Percentiles rank a stretch among this genome's conserved stretches.
Conservation (phyloP, 2,797 vertebrate genomes). For the Parauchenoglanis ngamensis region DNA sequence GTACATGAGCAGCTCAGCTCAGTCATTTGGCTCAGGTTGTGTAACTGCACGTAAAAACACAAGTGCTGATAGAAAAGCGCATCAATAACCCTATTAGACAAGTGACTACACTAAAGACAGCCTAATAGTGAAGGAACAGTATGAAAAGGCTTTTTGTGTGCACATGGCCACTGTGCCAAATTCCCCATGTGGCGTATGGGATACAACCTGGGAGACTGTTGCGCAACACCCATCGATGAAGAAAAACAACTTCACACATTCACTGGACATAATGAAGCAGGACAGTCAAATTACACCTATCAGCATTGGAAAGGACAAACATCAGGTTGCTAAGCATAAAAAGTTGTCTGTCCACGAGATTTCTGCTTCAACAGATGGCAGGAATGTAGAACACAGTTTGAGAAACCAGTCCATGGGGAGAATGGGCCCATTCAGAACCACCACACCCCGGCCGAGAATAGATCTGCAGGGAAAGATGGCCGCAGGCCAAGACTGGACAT, state of each 20-base stretch:
- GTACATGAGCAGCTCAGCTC: not conserved
- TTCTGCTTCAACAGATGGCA: constrained; percentile 15
- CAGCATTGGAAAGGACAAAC: constrained; percentile 10
- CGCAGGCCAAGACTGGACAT: constrained; percentile 58
- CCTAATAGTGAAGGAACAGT: not conserved
- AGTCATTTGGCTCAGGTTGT: no score
- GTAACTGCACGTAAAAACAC: not conserved
- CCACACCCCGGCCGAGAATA: constrained; percentile 64
- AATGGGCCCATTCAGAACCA: constrained; percentile 62
- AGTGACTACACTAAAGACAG: constrained; percentile 34
- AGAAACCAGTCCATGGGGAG: constrained; percentile 44
- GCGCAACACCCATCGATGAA: constrained; percentile 25
- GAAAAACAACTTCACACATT: constrained; percentile 21
- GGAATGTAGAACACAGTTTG: constrained; percentile 12
- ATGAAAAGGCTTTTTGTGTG: constrained; percentile 56
- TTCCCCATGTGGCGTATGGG: constrained; percentile 2
- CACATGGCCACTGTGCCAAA: constrained; percentile 25
- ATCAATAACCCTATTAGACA: not conserved
- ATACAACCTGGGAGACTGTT: not conserved
- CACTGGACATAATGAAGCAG: constrained; percentile 16
- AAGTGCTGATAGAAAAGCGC: constrained; percentile 19
- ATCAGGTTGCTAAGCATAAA: not conserved
- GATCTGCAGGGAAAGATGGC: constrained; percentile 53
- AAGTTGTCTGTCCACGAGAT: not conserved
- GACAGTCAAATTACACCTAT: not conserved